A percentile compares a stretch with the other conserved stretches of the same genome.
Conservation (phyloP, 35 echinoderm and acorn worm genomes). For the Ophioderma brevispina region DNA sequence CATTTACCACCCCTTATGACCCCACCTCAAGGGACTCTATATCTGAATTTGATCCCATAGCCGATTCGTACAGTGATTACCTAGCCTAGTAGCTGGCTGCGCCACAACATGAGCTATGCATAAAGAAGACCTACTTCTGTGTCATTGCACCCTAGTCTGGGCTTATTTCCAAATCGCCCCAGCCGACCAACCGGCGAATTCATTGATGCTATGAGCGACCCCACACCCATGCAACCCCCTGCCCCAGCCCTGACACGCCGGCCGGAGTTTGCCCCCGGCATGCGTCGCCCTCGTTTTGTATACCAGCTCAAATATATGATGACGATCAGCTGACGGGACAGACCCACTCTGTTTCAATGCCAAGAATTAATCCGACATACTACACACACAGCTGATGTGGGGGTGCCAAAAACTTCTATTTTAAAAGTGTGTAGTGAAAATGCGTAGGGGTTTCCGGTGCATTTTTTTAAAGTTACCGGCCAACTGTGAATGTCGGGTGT, state of each 20-base stretch:
- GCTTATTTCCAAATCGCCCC: not conserved
- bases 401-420: not conserved
- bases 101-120: not conserved
- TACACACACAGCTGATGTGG: not conserved
- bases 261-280: not conserved
- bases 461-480: not conserved
- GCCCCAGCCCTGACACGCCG: not conserved
- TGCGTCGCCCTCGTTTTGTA: not conserved
- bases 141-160: not conserved
- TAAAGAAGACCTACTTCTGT: not conserved
- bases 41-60: not conserved
- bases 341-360: not conserved
- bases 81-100: not conserved
- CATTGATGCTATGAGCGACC: not conserved
- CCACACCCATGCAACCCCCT: not conserved
- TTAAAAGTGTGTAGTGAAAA: not conserved
- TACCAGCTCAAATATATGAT: not conserved
- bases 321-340: not conserved
- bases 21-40: not conserved
- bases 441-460: not conserved
- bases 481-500: too few species aligned
- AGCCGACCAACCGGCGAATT: not conserved
- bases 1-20: slow-evolving; percentile 3
- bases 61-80: not conserved
- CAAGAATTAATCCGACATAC: not conserved